Conservation (phyloP, 2,888 invertebrate species). For the Leucozona laternaria region DNA sequence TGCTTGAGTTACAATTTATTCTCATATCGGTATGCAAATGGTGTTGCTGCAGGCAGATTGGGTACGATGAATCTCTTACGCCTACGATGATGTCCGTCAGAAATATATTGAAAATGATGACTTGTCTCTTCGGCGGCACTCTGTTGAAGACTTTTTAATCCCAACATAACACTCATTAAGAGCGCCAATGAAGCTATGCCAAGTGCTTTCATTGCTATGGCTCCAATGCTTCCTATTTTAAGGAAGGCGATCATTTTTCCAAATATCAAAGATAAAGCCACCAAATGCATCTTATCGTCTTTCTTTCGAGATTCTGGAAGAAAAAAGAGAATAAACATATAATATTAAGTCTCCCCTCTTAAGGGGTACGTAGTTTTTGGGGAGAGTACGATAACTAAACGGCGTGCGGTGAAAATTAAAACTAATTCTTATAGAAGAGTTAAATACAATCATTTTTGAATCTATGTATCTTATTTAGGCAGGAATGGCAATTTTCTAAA, state of each 20-base stretch:
- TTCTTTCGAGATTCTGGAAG: slow-evolving; percentile 86
- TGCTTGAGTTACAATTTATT: neutral
- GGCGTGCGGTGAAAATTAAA: no score
- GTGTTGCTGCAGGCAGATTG: slow-evolving; percentile 77
- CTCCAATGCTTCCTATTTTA: slow-evolving; percentile 90
- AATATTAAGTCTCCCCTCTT: no score
- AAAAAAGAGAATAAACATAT: no score
- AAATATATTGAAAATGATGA: slow-evolving; percentile 86
- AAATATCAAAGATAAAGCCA: slow-evolving; percentile 88
- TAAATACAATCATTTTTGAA: no score
- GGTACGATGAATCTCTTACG: slow-evolving; percentile 77
- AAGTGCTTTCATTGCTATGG: slow-evolving; percentile 91
- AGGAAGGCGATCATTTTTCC: slow-evolving; percentile 91
- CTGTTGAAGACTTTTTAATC: slow-evolving; percentile 86
- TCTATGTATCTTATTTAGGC: no score
- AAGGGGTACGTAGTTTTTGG: no score
- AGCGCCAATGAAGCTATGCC: slow-evolving; percentile 89
- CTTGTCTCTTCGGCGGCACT: slow-evolving; percentile 81
- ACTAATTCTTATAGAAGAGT: no score
- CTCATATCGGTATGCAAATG: slow-evolving; percentile 83
- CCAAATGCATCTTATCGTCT: slow-evolving; percentile 86
- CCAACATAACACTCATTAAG: slow-evolving; percentile 90
- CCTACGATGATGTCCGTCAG: slow-evolving; percentile 81
- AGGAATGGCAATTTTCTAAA: no score
- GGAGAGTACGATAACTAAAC: no score